phyloP scores from a whole-genome alignment of 2,888 invertebrate genomes.

The Erannis defoliaria region DNA sequence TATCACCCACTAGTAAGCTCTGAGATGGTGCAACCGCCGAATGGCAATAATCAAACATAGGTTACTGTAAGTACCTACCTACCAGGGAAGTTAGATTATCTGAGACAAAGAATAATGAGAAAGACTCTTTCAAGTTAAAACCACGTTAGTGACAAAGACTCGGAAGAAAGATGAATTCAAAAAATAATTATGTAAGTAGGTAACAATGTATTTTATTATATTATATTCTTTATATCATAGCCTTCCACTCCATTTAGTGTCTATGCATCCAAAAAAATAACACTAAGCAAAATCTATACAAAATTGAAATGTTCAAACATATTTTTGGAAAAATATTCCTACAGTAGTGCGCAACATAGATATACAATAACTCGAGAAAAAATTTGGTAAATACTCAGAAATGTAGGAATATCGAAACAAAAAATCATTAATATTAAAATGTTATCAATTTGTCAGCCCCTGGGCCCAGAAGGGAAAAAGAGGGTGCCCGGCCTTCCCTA shows the following conservation, averaged over 20 bases:
- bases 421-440: constrained; percentile 8
- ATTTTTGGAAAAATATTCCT: too few relatives aligned
- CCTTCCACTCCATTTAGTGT: too few relatives aligned
- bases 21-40: neutral
- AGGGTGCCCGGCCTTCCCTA: constrained; percentile 2
- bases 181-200: neutral
- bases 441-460: constrained; percentile 12
- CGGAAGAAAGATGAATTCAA: neutral
- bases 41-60: neutral
- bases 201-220: too few relatives aligned
- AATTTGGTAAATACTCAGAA: neutral
- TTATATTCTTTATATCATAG: too few relatives aligned
- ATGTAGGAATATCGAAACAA: neutral
- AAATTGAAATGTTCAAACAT: too few relatives aligned
- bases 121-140: too few relatives aligned
- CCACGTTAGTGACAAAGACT: too few relatives aligned
- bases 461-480: neutral
- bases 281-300: too few relatives aligned
- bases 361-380: neutral
- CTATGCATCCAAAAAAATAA: too few relatives aligned
- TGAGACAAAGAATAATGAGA: too few relatives aligned
- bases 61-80: neutral
- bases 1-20: neutral
- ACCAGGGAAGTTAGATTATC: too few relatives aligned
- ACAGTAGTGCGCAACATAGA: too few relatives aligned